These are phyloP conservation scores for cattle (Bos taurus) DNA, from an alignment of 2,113 vertebrate species.

Conservation along the genomic window DNA sequence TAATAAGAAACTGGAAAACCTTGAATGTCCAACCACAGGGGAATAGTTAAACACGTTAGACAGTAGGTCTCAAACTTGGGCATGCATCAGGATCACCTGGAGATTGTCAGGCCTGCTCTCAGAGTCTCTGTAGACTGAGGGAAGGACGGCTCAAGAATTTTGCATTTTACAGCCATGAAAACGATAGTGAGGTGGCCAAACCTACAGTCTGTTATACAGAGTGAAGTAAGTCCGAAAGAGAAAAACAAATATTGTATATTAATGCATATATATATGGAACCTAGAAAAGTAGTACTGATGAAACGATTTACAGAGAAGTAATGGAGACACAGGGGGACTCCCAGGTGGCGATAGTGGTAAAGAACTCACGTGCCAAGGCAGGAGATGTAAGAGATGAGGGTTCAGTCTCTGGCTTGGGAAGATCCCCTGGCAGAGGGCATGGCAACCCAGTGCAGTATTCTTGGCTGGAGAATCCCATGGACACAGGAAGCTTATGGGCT, in stretches of 20 bases:
- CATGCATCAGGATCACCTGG: background rate
- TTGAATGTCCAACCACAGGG: background rate
- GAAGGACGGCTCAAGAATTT: background rate
- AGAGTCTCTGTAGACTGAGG: background rate
- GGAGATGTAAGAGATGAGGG: background rate
- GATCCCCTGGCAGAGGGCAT: background rate
- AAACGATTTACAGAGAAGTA: background rate
- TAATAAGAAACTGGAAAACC: background rate
- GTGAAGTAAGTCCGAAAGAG: background rate
- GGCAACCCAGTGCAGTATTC: background rate
- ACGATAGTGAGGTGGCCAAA: background rate
- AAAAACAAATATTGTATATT: background rate
- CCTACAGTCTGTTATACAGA: background rate
- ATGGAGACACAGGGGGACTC: background rate
- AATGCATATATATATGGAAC: background rate
- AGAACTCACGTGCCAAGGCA: accelerated
- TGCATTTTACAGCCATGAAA: background rate
- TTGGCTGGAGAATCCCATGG: background rate
- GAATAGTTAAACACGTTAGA: background rate
- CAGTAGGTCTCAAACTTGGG: background rate
- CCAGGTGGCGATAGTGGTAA: background rate
- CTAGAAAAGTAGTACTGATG: background rate
- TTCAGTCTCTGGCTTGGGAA: background rate
- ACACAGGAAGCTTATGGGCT: background rate
- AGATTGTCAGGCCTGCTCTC: background rate